These are phyloP conservation scores for Pollenia labialis DNA, from an alignment of 2,888 invertebrate genomes.

Conservation along the genomic window DNA sequence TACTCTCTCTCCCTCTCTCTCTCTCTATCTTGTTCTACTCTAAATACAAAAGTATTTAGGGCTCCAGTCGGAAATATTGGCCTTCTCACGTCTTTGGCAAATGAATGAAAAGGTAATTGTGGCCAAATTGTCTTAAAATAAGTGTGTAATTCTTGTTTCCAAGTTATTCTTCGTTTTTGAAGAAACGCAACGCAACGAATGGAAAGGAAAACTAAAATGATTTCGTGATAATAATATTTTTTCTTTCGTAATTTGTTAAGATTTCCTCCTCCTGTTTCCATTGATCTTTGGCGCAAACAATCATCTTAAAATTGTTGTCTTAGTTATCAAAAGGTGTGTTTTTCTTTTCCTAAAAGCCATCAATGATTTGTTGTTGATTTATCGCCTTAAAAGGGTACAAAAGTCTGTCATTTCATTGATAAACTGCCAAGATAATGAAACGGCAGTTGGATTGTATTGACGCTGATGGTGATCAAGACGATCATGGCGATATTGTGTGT, in stretches of 20 bases:
- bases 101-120: constrained; percentile 71
- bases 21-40: neutral
- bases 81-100: constrained; percentile 55
- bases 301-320: constrained; percentile 17
- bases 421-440: constrained; percentile 55
- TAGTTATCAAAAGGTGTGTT: constrained; percentile 67
- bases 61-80: constrained; percentile 33
- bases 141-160: constrained; percentile 66
- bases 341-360: constrained; percentile 60
- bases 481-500: constrained; percentile 2
- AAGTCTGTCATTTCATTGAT: constrained; percentile 72
- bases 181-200: neutral
- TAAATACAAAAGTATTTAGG: constrained; percentile 58
- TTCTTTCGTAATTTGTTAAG: constrained; percentile 68
- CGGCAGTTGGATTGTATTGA: constrained; percentile 39
- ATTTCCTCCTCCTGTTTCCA: constrained; percentile 62
- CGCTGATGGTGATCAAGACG: constrained; percentile 35
- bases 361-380: constrained; percentile 68
- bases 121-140: constrained; percentile 70
- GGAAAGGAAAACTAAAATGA: constrained; percentile 49
- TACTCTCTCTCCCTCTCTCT: neutral
- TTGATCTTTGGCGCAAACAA: constrained; percentile 69
- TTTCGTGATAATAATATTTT: constrained; percentile 62
- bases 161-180: constrained; percentile 14
- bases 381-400: constrained; percentile 67